These are phyloP conservation scores for Lamproptera curius DNA, from an alignment of 2,888 invertebrate species.

Conservation along the genomic window DNA sequence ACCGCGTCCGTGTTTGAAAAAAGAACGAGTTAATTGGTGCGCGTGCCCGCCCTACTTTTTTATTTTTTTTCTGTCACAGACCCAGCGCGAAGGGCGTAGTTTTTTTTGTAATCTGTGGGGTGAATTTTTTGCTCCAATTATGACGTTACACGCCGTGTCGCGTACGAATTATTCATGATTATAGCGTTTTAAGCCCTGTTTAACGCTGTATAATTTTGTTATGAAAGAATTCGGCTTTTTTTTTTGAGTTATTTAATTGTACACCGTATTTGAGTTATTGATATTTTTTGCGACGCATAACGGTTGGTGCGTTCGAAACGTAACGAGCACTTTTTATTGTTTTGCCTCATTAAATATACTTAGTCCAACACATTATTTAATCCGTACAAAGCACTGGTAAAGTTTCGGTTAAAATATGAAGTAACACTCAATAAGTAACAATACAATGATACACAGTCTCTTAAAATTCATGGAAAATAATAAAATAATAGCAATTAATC, in stretches of 20 bases:
- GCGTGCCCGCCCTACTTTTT: conserved; percentile 67
- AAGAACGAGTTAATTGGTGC: conserved; percentile 67
- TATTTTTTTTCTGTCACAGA: conserved; percentile 41
- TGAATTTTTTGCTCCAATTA: conserved; percentile 69
- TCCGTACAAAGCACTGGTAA: too few species aligned
- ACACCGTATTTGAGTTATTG: conserved; percentile 22
- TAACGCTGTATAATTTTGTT: conserved; percentile 45
- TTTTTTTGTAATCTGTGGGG: conserved; percentile 50
- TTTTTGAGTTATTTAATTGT: not conserved
- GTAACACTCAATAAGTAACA: too few species aligned
- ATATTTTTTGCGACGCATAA: conserved; percentile 9
- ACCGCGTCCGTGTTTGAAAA: conserved; percentile 42
- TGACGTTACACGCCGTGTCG: conserved; percentile 34
- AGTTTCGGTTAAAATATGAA: too few species aligned
- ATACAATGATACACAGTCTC: too few species aligned
- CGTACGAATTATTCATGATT: conserved; percentile 63
- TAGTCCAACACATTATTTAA: too few species aligned
- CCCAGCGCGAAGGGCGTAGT: conserved; percentile 31
- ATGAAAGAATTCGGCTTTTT: conserved; percentile 28
- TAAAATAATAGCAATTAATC: too few species aligned
- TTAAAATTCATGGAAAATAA: too few species aligned
- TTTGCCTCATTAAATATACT: too few species aligned
- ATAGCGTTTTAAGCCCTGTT: conserved; percentile 47
- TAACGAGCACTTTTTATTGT: conserved; percentile 11
- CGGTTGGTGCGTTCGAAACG: not conserved